Base-by-base conservation (phyloP, 2,113 vertebrate species). In the Pimephales promelas region DNA sequence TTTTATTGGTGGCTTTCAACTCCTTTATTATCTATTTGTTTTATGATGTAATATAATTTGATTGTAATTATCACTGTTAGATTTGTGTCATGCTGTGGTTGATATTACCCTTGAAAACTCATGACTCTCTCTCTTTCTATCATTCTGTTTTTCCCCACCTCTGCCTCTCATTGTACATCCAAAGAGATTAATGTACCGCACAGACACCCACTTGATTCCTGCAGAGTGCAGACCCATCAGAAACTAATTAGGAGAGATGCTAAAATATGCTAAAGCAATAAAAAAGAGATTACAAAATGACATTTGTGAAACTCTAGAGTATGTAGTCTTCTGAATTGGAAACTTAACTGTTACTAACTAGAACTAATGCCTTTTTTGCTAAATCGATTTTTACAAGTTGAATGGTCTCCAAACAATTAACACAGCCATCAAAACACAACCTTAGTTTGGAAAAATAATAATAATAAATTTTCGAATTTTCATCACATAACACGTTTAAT, bases 31-130 rank as follows among this genome's bases (percentile, higher is more conserved):
- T 22, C 10, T 36, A 34, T 54, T 56, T 77, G 54, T 77, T 77
- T 77, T 59, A 77, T 77, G 52, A n/a, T 77, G 22, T 59, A 59
- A 36, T 77, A 77, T 77, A 77, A 77, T 77, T 77, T 22, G 1
- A 59, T 56, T 57, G 40, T 59, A 59, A 77, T 77, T 59, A 77
- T 36, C 74, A 77, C 13, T 2, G 11, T 77, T 56, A 57, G 54
- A 57, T 59, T 59, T 59, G 31, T 77, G 74, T 34, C 52, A 5
- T n/a, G 34, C 74, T 36, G 10, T 36, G 74, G 31, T 31, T 77
- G 34, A 77, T 77, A 77, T 77, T 77, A 77, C 54, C 34, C 34
- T 77, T 77, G 54, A 77, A 20, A 77, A 34, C 74, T 57, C 5
- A 7, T 34, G 24, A 52, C 20, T 70, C 34, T 40, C 3, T 54